These are phyloP conservation scores for Esperia sulphurella DNA, from an alignment of 2,888 invertebrate genomes.

Conservation along the genomic window DNA sequence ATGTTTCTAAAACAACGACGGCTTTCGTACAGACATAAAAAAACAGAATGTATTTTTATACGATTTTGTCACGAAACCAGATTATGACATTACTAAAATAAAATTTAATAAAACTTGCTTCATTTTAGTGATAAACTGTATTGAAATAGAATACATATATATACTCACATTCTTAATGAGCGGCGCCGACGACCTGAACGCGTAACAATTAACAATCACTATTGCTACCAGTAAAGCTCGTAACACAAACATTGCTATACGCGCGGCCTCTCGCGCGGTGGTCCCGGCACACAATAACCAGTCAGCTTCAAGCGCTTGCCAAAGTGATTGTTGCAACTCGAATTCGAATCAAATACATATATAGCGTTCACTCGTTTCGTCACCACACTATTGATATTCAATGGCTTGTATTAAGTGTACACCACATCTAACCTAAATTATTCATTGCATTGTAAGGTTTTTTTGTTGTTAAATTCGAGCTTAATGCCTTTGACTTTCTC, in stretches of 20 bases:
- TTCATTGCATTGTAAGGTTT: too few species aligned
- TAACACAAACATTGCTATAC: not conserved
- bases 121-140: not conserved
- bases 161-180: constrained; percentile 64
- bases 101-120: not conserved
- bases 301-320: constrained; percentile 3
- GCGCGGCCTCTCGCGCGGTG: not conserved
- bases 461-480: too few species aligned
- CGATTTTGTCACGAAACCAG: too few species aligned
- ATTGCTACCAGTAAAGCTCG: not conserved
- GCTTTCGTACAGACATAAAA: too few species aligned
- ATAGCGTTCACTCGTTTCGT: constrained; percentile 6
- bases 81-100: not conserved
- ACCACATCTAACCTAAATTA: too few species aligned
- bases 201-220: constrained; percentile 23
- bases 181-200: constrained; percentile 41
- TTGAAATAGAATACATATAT: too few species aligned
- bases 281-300: constrained; percentile 5
- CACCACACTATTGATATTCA: not conserved
- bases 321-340: constrained; percentile 5
- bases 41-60: too few species aligned
- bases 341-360: constrained; percentile 1
- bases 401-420: too few species aligned
- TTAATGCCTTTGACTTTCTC: too few species aligned
- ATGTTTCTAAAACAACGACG: too few species aligned